Evolutionary conservation across 1,140 invertebrate genomes (phyloP).

Genomic region (Cydia splendana): DNA sequence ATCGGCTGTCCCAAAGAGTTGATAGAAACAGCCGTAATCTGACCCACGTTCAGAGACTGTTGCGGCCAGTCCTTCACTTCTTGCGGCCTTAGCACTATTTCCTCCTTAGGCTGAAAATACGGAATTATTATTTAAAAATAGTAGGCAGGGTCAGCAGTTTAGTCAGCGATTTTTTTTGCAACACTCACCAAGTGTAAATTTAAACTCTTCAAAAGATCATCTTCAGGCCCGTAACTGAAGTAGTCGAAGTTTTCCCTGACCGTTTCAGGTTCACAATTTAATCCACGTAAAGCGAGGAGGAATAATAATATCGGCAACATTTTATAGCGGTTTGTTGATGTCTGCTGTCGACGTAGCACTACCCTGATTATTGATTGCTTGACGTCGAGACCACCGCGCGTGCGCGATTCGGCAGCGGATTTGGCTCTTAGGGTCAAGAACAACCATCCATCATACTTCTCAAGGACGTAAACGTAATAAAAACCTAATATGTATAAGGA

Average conservation of each 20-base stretch:
- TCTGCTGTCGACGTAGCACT: constrained; percentile 47
- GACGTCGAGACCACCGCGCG: constrained; percentile 52
- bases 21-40: constrained; percentile 91
- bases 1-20: constrained; percentile 90
- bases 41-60: constrained; percentile 86
- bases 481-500: constrained; percentile 44
- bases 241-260: constrained; percentile 73
- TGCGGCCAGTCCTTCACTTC: constrained; percentile 86
- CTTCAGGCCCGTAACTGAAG: constrained; percentile 66
- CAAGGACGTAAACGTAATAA: constrained; percentile 56
- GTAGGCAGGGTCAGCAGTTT: background rate
- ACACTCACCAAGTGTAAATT: constrained; percentile 65
- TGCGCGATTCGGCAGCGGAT: constrained; percentile 52
- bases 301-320: constrained; percentile 62
- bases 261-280: constrained; percentile 70
- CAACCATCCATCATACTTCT: constrained; percentile 35
- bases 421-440: constrained; percentile 35
- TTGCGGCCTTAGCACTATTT: constrained; percentile 78
- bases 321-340: constrained; percentile 59
- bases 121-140: constrained; percentile 4
- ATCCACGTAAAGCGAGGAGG: constrained; percentile 46
- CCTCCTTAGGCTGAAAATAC: constrained; percentile 68
- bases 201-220: constrained; percentile 64
- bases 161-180: background rate
- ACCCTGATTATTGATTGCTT: constrained; percentile 65